Percentiles rank a stretch among this genome's conserved stretches.
Evolutionary conservation across 1,140 invertebrate species (phyloP).

Genomic region (Copidosoma floridanum): DNA sequence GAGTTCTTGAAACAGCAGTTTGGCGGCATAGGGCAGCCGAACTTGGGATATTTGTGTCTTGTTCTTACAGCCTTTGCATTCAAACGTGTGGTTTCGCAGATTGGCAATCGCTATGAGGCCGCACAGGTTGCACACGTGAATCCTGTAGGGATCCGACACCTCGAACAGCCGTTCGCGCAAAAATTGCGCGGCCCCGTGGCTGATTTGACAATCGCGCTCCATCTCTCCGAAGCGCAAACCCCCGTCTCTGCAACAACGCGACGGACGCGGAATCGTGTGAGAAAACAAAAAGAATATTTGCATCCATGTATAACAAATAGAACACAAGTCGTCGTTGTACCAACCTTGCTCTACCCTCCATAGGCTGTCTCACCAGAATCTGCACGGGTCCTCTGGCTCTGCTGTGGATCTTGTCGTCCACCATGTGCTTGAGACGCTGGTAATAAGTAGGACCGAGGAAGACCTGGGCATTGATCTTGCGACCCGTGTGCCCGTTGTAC

Average conservation of each 20-base stretch:
- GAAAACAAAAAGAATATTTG: too few species aligned
- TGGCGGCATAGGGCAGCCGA: conserved; percentile 36
- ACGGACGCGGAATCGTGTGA: too few species aligned
- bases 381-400: conserved; percentile 39
- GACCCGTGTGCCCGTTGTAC: conserved; percentile 39
- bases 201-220: conserved; percentile 42
- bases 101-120: conserved; percentile 37
- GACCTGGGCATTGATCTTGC: conserved; percentile 42
- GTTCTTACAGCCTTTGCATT: conserved; percentile 37
- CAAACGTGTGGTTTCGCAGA: conserved; percentile 33
- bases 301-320: background rate
- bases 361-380: conserved; percentile 39
- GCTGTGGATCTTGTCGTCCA: conserved; percentile 43
- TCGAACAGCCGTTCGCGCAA: conserved; percentile 37
- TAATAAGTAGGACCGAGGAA: conserved; percentile 42
- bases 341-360: conserved; percentile 39
- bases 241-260: conserved; percentile 37
- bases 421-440: conserved; percentile 42
- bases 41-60: conserved; percentile 40
- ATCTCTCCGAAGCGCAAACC: conserved; percentile 41
- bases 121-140: conserved; percentile 38
- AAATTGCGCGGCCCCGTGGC: conserved; percentile 38
- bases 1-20: conserved; percentile 39
- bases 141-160: conserved; percentile 36
- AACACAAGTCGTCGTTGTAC: background rate